Evolutionary conservation across 2,113 vertebrate genomes (phyloP).

Genomic region (Thinocorus orbignyianus): DNA sequence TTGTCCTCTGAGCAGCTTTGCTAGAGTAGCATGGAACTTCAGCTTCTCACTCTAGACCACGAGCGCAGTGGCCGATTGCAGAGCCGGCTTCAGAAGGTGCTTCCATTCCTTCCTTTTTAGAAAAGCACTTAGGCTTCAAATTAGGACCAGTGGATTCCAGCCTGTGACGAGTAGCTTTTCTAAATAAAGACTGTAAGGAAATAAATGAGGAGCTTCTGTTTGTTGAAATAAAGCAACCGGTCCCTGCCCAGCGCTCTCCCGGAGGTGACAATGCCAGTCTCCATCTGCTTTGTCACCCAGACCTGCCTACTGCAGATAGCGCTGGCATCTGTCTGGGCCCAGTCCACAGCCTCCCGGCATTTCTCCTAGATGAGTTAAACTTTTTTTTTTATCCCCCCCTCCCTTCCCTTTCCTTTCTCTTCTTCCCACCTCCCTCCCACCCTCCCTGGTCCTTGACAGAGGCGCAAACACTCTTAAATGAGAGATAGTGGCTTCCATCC

Average conservation of each 20-base stretch:
- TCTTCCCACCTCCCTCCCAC: slow-evolving; percentile 65
- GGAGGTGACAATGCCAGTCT: background rate
- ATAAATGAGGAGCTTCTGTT: background rate
- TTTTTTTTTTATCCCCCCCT: slow-evolving; percentile 5
- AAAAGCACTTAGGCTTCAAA: background rate
- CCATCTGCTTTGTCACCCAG: background rate
- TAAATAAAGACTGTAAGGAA: rapidly evolving
- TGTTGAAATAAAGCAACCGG: rapidly evolving
- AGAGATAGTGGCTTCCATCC: slow-evolving; percentile 92
- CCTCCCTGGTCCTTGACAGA: slow-evolving; percentile 70
- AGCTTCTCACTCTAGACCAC: rapidly evolving
- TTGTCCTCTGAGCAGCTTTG: background rate
- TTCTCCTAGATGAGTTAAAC: slow-evolving; percentile 61
- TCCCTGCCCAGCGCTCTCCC: background rate
- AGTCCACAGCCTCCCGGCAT: slow-evolving; percentile 1
- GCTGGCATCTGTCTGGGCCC: background rate
- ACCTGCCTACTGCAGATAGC: background rate
- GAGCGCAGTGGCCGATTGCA: background rate
- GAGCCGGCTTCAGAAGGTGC: background rate
- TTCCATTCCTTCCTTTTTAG: no score
- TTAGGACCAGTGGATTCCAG: background rate
- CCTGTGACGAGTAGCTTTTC: background rate
- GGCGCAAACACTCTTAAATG: slow-evolving; percentile 82
- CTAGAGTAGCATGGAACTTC: background rate
- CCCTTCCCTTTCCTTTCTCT: slow-evolving; percentile 56